Percentiles rank a stretch among this genome's conserved stretches.
Conservation (phyloP, 2,113 vertebrate genomes). For the Junco hyemalis region DNA sequence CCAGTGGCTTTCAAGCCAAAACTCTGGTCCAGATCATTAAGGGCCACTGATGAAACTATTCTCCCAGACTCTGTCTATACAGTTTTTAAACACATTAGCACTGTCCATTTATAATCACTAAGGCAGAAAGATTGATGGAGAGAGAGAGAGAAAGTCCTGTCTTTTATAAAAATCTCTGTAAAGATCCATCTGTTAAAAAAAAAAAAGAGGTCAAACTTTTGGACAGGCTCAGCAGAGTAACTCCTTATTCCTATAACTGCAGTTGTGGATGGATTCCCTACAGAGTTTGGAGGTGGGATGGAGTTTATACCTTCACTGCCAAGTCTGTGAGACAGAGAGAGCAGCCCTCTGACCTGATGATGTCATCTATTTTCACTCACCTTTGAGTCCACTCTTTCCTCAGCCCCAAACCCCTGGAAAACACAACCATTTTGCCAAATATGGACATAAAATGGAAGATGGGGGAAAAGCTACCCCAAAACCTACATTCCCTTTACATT, state of each 20-base stretch:
- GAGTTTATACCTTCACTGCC: neutral
- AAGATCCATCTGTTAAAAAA: neutral
- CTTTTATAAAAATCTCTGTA: neutral
- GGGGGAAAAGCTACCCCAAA: neutral
- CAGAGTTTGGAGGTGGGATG: neutral
- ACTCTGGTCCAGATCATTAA: neutral
- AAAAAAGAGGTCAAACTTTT: neutral
- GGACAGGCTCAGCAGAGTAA: neutral
- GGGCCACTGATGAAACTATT: neutral
- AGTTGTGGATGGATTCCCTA: neutral
- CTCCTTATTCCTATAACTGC: neutral
- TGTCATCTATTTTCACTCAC: slow-evolving; percentile 25
- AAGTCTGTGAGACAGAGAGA: neutral
- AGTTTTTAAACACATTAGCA: neutral
- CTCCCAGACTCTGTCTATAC: neutral
- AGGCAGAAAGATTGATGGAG: neutral
- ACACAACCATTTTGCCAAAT: neutral
- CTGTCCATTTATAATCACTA: neutral
- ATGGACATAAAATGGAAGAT: neutral
- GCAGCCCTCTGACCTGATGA: neutral
- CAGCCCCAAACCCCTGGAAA: neutral
- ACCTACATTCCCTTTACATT: neutral
- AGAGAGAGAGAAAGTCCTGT: neutral
- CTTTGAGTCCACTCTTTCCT: neutral
- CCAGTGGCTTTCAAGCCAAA: neutral